phyloP scores from a whole-genome alignment of 2,888 invertebrate species.

The Protodeltote pygarga region DNA sequence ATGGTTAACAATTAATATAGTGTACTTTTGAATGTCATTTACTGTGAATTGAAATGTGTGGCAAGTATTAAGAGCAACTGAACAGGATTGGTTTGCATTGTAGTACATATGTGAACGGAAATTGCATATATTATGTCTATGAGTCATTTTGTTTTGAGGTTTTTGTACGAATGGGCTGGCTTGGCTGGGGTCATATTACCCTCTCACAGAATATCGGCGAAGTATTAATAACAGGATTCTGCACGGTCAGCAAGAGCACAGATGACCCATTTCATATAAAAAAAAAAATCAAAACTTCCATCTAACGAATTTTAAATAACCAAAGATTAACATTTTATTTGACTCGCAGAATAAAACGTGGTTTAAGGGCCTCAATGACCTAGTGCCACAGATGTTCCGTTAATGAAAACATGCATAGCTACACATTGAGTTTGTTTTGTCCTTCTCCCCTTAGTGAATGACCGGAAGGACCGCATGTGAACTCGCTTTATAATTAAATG shows the following conservation, averaged over 20 bases:
- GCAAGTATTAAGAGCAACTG: slow-evolving; percentile 49
- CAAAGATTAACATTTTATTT: too few relatives aligned
- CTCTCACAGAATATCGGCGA: too few relatives aligned
- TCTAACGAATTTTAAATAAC: too few relatives aligned
- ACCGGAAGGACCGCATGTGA: slow-evolving; percentile 55
- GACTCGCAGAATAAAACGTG: too few relatives aligned
- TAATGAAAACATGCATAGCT: background rate
- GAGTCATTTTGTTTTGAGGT: background rate
- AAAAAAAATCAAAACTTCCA: too few relatives aligned
- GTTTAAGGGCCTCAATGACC: too few relatives aligned
- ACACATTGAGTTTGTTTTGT: slow-evolving; percentile 14
- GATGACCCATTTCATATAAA: too few relatives aligned
- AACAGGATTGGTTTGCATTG: slow-evolving; percentile 47
- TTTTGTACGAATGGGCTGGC: background rate
- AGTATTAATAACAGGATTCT: too few relatives aligned
- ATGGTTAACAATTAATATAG: background rate
- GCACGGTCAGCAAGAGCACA: too few relatives aligned
- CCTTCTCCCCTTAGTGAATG: slow-evolving; percentile 43
- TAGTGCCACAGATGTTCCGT: too few relatives aligned
- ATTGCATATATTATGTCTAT: slow-evolving; percentile 36
- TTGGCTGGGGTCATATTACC: too few relatives aligned
- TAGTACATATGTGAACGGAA: slow-evolving; percentile 53
- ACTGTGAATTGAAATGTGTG: slow-evolving; percentile 22
- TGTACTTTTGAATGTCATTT: slow-evolving; percentile 15
- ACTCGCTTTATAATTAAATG: slow-evolving; percentile 62